These are phyloP conservation scores for Lipophrys pholis DNA, from an alignment of 2,113 vertebrate species.

Conservation along the genomic window DNA sequence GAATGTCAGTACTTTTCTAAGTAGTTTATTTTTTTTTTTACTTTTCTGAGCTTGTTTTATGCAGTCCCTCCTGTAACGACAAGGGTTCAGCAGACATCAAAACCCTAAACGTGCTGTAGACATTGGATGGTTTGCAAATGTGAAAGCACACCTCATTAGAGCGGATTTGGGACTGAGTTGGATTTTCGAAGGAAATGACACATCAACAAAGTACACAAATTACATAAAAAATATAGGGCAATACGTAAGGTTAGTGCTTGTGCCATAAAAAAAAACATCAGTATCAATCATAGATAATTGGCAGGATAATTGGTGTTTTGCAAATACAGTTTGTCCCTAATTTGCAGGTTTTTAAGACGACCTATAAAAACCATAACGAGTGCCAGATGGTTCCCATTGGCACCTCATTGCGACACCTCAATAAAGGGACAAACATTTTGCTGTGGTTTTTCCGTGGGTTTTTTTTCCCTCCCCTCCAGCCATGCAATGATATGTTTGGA, in stretches of 20 bases:
- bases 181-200: neutral
- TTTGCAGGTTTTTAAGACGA: conserved; percentile 10
- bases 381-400: conserved; percentile 6
- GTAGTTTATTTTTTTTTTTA: too few species aligned
- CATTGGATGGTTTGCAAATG: too few species aligned
- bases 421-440: conserved; percentile 9
- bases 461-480: conserved; percentile 3
- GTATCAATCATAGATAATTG: conserved; percentile 11
- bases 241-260: neutral
- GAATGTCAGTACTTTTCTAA: too few species aligned
- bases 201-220: neutral
- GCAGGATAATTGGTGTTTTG: neutral
- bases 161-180: neutral
- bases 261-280: neutral
- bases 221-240: neutral
- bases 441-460: neutral
- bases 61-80: too few species aligned
- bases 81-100: too few species aligned
- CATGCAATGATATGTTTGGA: neutral
- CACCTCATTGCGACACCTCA: neutral
- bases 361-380: neutral
- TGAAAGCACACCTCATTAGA: too few species aligned
- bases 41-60: too few species aligned
- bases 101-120: too few species aligned
- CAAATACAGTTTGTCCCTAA: neutral